Evolutionary conservation across 2,113 vertebrate genomes (phyloP).

Genomic region (Onychostoma macrolepis): DNA sequence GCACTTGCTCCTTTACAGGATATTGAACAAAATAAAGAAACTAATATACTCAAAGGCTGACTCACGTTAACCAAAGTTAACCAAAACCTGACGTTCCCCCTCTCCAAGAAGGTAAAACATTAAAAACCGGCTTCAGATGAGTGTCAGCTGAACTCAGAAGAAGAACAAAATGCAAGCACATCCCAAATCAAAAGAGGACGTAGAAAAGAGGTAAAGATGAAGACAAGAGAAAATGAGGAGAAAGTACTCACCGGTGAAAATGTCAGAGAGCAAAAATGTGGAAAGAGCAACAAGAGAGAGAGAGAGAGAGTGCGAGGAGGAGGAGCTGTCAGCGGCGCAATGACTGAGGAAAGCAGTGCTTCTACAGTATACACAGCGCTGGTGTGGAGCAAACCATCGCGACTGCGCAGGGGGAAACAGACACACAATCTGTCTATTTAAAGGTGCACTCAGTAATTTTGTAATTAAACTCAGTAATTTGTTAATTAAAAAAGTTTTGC

Average conservation of each 20-base stretch:
- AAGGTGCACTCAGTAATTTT: neutral
- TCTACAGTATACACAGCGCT: neutral
- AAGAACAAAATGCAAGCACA: constrained; percentile 3
- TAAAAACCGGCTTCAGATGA: constrained; percentile 17
- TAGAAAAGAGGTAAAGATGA: constrained; percentile 25
- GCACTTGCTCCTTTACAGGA: neutral
- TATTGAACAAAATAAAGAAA: neutral
- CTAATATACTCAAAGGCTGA: neutral
- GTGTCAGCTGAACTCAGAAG: neutral
- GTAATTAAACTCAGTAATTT: neutral
- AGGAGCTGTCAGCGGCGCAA: constrained; percentile 36
- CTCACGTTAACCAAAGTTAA: constrained; percentile 29
- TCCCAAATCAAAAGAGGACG: constrained; percentile 19
- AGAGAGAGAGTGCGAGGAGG: neutral
- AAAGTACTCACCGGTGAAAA: constrained; percentile 62
- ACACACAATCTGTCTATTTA: neutral
- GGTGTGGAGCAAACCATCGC: constrained; percentile 54
- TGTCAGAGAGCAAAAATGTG: constrained; percentile 56
- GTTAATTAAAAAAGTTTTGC: neutral
- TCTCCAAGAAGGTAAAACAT: constrained; percentile 25
- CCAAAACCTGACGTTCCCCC: constrained; percentile 17
- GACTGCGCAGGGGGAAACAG: constrained; percentile 19
- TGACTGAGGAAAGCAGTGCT: neutral
- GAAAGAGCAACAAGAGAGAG: constrained; percentile 45
- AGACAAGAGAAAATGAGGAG: constrained; percentile 35